Evolutionary conservation across 1,140 invertebrate species (phyloP).

Genomic region (Eupristina koningsbergeri): DNA sequence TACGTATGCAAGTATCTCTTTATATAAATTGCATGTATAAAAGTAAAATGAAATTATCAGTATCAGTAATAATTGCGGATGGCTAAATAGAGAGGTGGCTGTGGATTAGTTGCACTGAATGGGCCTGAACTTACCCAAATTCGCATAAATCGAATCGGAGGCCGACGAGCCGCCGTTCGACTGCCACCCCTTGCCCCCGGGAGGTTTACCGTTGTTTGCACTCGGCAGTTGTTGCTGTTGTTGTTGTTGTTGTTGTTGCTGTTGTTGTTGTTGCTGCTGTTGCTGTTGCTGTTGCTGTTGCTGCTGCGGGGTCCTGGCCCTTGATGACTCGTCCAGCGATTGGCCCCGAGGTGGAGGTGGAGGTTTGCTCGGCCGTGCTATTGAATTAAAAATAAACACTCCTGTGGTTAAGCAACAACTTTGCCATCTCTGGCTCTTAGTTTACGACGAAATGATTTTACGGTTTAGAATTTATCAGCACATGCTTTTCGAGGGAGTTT

Average conservation of each 20-base stretch:
- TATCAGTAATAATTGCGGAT: constrained; percentile 45
- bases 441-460: too few relatives aligned
- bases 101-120: constrained; percentile 72
- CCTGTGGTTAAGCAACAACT: too few relatives aligned
- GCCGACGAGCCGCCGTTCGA: constrained; percentile 70
- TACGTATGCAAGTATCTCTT: constrained; percentile 45
- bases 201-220: constrained; percentile 61
- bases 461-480: neutral
- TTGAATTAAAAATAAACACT: neutral
- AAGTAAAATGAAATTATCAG: neutral
- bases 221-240: constrained; percentile 49
- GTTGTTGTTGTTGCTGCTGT: neutral
- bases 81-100: constrained; percentile 50
- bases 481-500: too few relatives aligned
- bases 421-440: too few relatives aligned
- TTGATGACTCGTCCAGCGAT: constrained; percentile 72
- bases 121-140: constrained; percentile 79
- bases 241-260: constrained; percentile 53
- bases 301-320: constrained; percentile 67
- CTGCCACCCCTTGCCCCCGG: constrained; percentile 62
- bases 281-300: constrained; percentile 54
- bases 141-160: constrained; percentile 83
- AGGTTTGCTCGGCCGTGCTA: constrained; percentile 76
- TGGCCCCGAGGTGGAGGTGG: constrained; percentile 77
- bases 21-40: constrained; percentile 32